Percentiles rank a stretch among this genome's conserved stretches.
Evolutionary conservation across 2,888 invertebrate species (phyloP).

Genomic region (Alentia gelatinosa): DNA sequence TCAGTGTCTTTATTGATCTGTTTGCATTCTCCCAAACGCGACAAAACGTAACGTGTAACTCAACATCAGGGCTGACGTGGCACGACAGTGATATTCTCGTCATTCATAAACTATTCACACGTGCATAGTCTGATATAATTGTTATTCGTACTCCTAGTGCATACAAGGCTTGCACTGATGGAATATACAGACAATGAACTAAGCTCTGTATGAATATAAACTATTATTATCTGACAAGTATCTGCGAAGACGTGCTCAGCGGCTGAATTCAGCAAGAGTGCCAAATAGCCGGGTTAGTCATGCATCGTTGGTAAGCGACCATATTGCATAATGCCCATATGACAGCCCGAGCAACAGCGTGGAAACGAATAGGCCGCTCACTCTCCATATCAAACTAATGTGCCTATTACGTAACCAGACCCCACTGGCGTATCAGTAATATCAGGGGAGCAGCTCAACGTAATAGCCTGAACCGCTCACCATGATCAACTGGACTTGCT

Average conservation of each 20-base stretch:
- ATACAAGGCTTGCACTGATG: not conserved
- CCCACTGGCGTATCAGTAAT: not conserved
- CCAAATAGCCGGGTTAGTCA: not conserved
- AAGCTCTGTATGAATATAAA: not conserved
- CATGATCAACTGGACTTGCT: too few species aligned
- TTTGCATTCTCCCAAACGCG: not conserved
- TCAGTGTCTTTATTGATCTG: not conserved
- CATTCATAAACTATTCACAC: not conserved
- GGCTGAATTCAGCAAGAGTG: not conserved
- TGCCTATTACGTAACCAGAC: not conserved
- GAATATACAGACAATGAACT: not conserved
- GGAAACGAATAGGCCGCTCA: not conserved
- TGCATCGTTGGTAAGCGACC: not conserved
- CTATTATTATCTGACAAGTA: not conserved
- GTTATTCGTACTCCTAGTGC: not conserved
- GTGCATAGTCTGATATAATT: not conserved
- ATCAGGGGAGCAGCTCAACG: not conserved
- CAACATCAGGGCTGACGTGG: too few species aligned
- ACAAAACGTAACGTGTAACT: too few species aligned
- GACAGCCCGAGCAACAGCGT: not conserved
- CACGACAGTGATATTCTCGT: not conserved
- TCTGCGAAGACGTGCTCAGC: not conserved
- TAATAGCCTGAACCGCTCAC: not conserved
- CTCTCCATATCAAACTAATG: not conserved
- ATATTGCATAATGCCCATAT: not conserved